These are phyloP conservation scores for Pinctada fucata DNA, from an alignment of 2,888 invertebrate species.

Conservation along the genomic window DNA sequence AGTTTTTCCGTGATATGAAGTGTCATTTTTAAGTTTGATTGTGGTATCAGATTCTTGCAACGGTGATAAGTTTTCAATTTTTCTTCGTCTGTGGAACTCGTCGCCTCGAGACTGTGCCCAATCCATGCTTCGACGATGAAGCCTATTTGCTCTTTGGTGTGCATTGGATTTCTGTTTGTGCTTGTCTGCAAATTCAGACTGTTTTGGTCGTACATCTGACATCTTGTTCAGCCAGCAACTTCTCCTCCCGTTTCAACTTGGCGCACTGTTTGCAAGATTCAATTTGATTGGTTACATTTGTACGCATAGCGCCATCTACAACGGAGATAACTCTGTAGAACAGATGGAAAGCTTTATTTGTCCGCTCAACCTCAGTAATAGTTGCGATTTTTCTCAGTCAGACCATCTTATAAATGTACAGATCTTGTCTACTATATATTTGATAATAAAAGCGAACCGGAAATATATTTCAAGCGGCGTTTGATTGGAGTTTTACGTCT, in stretches of 20 bases:
- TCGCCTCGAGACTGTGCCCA: conserved; percentile 56
- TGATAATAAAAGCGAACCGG: no score
- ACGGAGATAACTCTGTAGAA: not conserved
- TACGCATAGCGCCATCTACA: conserved; percentile 11
- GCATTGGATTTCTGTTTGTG: conserved; percentile 49
- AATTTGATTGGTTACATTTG: conserved; percentile 7
- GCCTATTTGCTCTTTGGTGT: conserved; percentile 41
- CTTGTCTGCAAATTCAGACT: conserved; percentile 32
- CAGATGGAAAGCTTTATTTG: not conserved
- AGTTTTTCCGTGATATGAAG: conserved; percentile 50
- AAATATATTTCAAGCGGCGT: no score
- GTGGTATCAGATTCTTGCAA: conserved; percentile 49
- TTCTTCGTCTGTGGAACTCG: conserved; percentile 54
- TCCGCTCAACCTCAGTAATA: no score
- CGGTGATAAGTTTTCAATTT: conserved; percentile 62
- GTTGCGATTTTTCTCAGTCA: no score
- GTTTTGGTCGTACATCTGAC: not conserved
- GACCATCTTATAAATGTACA: no score
- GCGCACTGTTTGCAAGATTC: conserved; percentile 4
- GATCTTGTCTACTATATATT: no score
- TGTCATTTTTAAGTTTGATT: conserved; percentile 7
- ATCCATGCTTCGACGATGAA: conserved; percentile 60
- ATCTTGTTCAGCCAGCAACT: no score
- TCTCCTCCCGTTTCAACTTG: conserved; percentile 9
- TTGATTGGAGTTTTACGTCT: no score